Evolutionary conservation across 2,888 invertebrate species (phyloP), one percentile per base, ranked within the genome.

Genomic region (Rotaria magnacalcarata): DNA sequence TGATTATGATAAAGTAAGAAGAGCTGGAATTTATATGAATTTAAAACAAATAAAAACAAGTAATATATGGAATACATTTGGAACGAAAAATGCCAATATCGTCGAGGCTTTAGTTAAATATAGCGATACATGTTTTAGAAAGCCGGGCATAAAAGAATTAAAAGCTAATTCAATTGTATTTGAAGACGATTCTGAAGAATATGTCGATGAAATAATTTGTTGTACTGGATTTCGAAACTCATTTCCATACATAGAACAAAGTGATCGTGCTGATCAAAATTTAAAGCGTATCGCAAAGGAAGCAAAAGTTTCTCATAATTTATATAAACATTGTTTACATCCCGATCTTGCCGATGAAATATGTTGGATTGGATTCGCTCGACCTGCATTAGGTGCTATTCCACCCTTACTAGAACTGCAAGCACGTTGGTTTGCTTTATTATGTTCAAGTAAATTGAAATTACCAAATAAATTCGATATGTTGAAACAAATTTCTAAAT

Each of bases 1-100:
- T 75, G 43, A 75, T 14, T 41, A 75, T 75, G 75, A 75, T 75
- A 7, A 41, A 21, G 16, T 75, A 21, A 10, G 75, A 43, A 41
- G 43, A 21, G 16, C 24, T 10, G 75, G 75, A 43, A 75, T 75
- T 21, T 47, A 43, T 24, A 75, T 75, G 75, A 75, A 75, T 75
- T 75, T 75, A 75, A 41, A 75, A 75, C 75, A 75, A 75, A 75
- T 75, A 43, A 24, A n/a, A 75, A 75, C 75, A 41, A 75, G 75
- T 43, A 75, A 75, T 75, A 19, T 75, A 10, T 75, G 75, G 75
- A 75, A 24, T n/a, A 75, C 75, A 43, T 75, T n/a, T 43, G 75
- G 75, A 21, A 75, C 75, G 19, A 75, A 75, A 75, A 75, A 75
- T 75, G 34, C 75, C 21, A 75, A 75, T 75, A 16, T 75, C 2